These are phyloP conservation scores for Xylota segnis DNA, from an alignment of 2,888 invertebrate genomes.

Conservation along the genomic window DNA sequence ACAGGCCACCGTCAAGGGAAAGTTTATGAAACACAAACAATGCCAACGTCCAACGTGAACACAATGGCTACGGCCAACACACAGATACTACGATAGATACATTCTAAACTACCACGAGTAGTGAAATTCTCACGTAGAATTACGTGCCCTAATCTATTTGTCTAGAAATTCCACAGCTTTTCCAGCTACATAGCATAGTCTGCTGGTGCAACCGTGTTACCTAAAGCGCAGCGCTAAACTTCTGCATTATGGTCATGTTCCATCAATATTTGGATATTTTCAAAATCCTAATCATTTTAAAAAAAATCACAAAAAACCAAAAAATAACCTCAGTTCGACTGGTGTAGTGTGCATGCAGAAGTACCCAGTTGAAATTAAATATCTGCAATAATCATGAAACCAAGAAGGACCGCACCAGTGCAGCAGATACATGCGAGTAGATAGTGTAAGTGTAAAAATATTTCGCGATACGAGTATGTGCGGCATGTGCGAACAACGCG, in stretches of 20 bases:
- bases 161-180: slow-evolving; percentile 31
- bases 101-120: slow-evolving; percentile 27
- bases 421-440: background rate
- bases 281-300: slow-evolving; percentile 49
- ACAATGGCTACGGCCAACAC: slow-evolving; percentile 4
- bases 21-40: slow-evolving; percentile 53
- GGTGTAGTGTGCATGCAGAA: background rate
- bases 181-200: slow-evolving; percentile 20
- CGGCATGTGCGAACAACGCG: slow-evolving; percentile 2
- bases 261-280: slow-evolving; percentile 67
- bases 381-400: slow-evolving; percentile 46
- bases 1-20: slow-evolving; percentile 22
- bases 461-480: background rate
- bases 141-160: slow-evolving; percentile 71
- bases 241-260: slow-evolving; percentile 72
- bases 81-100: slow-evolving; percentile 16
- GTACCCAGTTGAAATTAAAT: slow-evolving; percentile 23
- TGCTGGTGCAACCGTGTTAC: background rate
- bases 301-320: slow-evolving; percentile 8
- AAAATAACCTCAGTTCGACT: background rate
- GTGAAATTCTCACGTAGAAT: slow-evolving; percentile 71
- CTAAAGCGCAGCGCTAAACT: slow-evolving; percentile 13
- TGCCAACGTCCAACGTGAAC: slow-evolving; percentile 10
- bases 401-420: slow-evolving; percentile 13
- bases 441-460: slow-evolving; percentile 30